A percentile compares a stretch with the other conserved stretches of the same genome.
phyloP scores from a whole-genome alignment of 2,113 vertebrate genomes.

The Galeopterus variegatus region DNA sequence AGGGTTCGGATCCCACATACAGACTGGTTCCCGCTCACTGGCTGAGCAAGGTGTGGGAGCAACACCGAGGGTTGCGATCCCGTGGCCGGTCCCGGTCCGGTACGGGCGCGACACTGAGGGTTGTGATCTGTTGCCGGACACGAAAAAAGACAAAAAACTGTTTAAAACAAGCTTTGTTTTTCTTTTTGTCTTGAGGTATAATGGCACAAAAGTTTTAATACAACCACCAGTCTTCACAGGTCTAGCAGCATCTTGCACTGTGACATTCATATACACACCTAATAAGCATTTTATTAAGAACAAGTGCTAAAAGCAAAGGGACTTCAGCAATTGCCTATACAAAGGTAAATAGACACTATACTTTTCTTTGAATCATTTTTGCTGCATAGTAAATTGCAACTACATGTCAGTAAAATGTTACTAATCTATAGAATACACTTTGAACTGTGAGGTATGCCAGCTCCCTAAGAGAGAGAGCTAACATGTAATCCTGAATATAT shows the following conservation, averaged over 20 bases:
- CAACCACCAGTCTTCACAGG: slow-evolving; percentile 81
- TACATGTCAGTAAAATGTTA: slow-evolving; percentile 85
- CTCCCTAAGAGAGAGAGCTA: slow-evolving; percentile 81
- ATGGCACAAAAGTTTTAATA: slow-evolving; percentile 84
- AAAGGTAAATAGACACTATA: slow-evolving; percentile 82
- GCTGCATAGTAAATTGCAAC: slow-evolving; percentile 87
- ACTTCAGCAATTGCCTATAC: slow-evolving; percentile 79
- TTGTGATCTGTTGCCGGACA: too few relatives aligned
- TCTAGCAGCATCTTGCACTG: slow-evolving; percentile 83
- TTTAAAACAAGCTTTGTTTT: background rate
- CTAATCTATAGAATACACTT: slow-evolving; percentile 82
- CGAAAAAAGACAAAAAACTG: too few relatives aligned
- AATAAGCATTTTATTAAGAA: slow-evolving; percentile 81
- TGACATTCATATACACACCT: slow-evolving; percentile 83
- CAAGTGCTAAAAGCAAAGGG: slow-evolving; percentile 82
- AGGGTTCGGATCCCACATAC: too few relatives aligned
- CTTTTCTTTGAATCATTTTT: slow-evolving; percentile 82
- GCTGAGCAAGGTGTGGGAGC: too few relatives aligned
- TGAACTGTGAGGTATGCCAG: slow-evolving; percentile 84
- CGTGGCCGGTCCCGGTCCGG: too few relatives aligned
- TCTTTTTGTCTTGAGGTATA: slow-evolving; percentile 69
- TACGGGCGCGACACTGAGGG: too few relatives aligned
- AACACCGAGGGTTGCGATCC: too few relatives aligned
- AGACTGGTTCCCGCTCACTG: too few relatives aligned
- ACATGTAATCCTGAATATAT: slow-evolving; percentile 85